Percentiles rank a stretch among this genome's conserved stretches.
These are phyloP conservation scores for Amia ocellicauda DNA, from an alignment of 2,113 vertebrate genomes.

Conservation along the genomic window DNA sequence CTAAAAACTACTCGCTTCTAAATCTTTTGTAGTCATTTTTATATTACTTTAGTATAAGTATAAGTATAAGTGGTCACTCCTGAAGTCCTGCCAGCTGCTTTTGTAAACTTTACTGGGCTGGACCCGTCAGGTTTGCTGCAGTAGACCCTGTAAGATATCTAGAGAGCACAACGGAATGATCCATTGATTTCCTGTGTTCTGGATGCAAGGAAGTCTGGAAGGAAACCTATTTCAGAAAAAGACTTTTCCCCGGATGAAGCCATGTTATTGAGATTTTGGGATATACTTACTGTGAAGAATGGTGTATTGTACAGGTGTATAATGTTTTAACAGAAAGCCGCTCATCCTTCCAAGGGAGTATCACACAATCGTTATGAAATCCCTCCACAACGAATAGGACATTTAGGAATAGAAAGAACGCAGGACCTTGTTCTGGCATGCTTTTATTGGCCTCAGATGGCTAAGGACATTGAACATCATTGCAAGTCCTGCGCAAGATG, in stretches of 20 bases:
- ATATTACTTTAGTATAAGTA: too few relatives aligned
- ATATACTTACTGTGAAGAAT: neutral
- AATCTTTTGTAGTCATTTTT: too few relatives aligned
- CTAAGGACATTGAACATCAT: neutral
- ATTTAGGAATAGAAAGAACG: neutral
- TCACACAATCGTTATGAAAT: neutral
- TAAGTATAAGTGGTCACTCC: too few relatives aligned
- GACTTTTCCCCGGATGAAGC: neutral
- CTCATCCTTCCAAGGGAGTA: neutral
- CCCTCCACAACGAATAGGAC: neutral
- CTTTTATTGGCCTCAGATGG: neutral
- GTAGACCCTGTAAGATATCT: neutral
- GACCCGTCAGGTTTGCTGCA: neutral
- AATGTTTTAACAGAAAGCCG: neutral
- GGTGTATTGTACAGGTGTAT: neutral
- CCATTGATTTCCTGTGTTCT: neutral
- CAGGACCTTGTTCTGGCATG: neutral
- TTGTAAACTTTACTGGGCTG: neutral
- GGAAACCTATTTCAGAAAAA: neutral
- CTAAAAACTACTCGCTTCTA: too few relatives aligned
- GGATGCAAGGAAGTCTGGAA: neutral
- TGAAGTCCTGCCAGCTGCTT: neutral
- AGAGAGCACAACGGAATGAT: neutral
- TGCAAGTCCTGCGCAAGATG: neutral
- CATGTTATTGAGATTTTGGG: neutral